Evolutionary conservation across 1,140 invertebrate genomes (phyloP).

Genomic region (Drosophila takahashii): DNA sequence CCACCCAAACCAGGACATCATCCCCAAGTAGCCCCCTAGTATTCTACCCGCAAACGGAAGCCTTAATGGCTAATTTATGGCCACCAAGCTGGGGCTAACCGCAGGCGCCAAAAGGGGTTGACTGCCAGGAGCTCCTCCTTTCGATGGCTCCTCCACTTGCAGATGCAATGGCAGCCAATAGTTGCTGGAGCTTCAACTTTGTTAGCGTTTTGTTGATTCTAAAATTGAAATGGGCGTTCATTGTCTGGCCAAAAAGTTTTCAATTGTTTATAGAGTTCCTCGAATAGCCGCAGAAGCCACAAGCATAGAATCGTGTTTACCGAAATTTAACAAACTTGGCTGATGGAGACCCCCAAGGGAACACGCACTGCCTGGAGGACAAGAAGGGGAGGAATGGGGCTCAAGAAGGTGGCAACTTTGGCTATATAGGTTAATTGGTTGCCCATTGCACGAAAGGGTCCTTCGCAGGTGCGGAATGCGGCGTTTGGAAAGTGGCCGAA

Average conservation of each 20-base stretch:
- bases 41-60: slow-evolving; percentile 56
- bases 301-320: slow-evolving; percentile 21
- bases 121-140: slow-evolving; percentile 2
- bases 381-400: background rate
- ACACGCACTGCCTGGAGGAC: slow-evolving; percentile 32
- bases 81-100: slow-evolving; percentile 61
- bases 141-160: background rate
- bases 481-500: slow-evolving; percentile 41
- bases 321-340: slow-evolving; percentile 46
- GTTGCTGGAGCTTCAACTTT: slow-evolving; percentile 33
- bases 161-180: slow-evolving; percentile 23
- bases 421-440: slow-evolving; percentile 77
- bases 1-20: slow-evolving; percentile 24
- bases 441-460: slow-evolving; percentile 54
- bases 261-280: slow-evolving; percentile 77
- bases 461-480: slow-evolving; percentile 63
- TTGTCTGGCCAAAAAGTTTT: slow-evolving; percentile 72
- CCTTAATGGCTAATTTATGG: slow-evolving; percentile 82
- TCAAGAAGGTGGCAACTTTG: slow-evolving; percentile 21
- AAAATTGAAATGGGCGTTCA: slow-evolving; percentile 79
- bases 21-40: slow-evolving; percentile 4
- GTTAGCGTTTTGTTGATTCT: slow-evolving; percentile 64
- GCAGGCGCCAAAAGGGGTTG: slow-evolving; percentile 24
- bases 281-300: slow-evolving; percentile 45
- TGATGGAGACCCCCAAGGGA: slow-evolving; percentile 9